Evolutionary conservation across 2,113 vertebrate species (phyloP).

Genomic region (Gymnarchus niloticus): DNA sequence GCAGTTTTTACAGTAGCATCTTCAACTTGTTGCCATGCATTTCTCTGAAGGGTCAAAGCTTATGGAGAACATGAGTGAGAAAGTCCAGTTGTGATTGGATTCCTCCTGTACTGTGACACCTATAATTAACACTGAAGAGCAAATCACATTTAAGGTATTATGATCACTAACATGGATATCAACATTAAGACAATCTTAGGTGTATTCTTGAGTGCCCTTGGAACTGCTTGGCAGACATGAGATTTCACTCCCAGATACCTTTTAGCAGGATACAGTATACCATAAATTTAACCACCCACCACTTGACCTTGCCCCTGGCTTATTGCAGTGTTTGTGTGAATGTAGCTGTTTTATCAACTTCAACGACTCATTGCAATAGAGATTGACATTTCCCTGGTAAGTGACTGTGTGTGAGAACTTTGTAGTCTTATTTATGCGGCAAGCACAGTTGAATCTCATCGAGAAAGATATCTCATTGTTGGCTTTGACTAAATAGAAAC

Average conservation of each 20-base stretch:
- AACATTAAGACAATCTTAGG: too few relatives aligned
- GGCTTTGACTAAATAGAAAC: neutral
- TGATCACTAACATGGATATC: neutral
- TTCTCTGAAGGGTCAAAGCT: too few relatives aligned
- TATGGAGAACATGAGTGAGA: neutral
- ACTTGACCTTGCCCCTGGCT: neutral
- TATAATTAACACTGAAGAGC: neutral
- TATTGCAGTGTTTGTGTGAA: neutral
- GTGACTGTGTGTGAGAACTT: neutral
- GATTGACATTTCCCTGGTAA: neutral
- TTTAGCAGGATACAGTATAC: neutral
- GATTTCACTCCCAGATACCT: neutral
- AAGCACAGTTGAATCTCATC: neutral
- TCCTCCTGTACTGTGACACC: neutral
- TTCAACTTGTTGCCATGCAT: too few relatives aligned
- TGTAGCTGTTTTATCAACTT: neutral
- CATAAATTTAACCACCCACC: neutral
- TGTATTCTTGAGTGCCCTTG: too few relatives aligned
- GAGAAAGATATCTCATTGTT: neutral
- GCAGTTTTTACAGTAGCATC: too few relatives aligned
- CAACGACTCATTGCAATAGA: neutral
- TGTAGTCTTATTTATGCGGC: neutral
- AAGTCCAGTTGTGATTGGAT: slow-evolving; percentile 28
- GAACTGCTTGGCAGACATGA: too few relatives aligned
- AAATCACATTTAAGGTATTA: too few relatives aligned